phyloP scores from a whole-genome alignment of 2,113 vertebrate genomes.

The Bettongia penicillata region DNA sequence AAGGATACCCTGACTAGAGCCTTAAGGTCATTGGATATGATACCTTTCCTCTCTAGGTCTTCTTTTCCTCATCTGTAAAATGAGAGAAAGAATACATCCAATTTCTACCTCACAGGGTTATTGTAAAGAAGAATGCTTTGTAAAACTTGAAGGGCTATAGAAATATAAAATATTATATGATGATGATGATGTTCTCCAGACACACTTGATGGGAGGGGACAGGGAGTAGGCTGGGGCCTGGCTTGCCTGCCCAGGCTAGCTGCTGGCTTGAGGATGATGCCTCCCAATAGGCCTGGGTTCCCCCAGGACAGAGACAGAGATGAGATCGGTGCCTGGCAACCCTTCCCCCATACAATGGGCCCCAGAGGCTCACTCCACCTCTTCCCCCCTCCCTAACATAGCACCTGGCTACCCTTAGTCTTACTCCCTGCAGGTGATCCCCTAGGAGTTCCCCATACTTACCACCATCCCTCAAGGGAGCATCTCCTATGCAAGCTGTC shows the following conservation, averaged over 20 bases:
- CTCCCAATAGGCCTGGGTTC: neutral
- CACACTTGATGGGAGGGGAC: neutral
- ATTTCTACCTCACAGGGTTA: neutral
- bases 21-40: neutral
- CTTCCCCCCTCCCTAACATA: neutral
- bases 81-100: neutral
- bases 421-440: neutral
- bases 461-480: neutral
- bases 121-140: neutral
- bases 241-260: neutral
- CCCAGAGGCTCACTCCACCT: neutral
- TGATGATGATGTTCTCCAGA: neutral
- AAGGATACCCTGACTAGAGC: neutral
- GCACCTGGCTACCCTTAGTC: neutral
- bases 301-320: neutral
- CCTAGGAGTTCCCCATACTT: conserved; percentile 1
- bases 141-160: neutral
- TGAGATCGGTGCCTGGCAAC: neutral
- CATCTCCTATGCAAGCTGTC: neutral
- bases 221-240: neutral
- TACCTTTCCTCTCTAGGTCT: neutral
- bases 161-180: neutral
- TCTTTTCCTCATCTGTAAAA: neutral
- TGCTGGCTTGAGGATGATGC: neutral
- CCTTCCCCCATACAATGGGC: neutral